Evolutionary conservation across 2,113 vertebrate species (phyloP).

Genomic region (Pantherophis guttatus): DNA sequence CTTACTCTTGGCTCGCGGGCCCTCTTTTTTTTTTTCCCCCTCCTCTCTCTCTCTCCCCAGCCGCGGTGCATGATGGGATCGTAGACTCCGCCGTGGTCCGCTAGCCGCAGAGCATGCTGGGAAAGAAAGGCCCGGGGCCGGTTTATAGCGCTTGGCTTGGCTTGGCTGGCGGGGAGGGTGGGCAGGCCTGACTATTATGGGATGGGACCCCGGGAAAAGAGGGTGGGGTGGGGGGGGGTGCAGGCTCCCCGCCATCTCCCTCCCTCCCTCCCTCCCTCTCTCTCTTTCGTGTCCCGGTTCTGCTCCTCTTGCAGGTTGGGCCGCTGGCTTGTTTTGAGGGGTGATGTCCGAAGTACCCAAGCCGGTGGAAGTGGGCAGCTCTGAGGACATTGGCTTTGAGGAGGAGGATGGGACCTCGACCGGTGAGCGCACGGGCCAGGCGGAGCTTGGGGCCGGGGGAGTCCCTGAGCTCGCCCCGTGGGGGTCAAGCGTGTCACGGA

Average conservation of each 20-base stretch:
- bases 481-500: neutral
- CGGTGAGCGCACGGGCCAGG: constrained; percentile 14
- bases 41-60: no score
- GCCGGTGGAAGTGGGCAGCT: neutral
- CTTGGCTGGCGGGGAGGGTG: neutral
- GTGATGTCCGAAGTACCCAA: constrained; percentile 19
- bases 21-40: neutral
- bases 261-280: no score
- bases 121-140: neutral
- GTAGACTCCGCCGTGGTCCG: neutral
- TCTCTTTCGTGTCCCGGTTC: neutral
- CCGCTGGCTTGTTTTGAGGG: neutral
- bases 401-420: constrained; percentile 5
- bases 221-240: no score
- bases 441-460: neutral
- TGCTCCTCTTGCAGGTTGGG: constrained; percentile 18
- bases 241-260: neutral
- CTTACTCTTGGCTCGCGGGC: neutral
- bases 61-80: neutral
- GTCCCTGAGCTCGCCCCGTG: no score
- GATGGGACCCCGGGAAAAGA: neutral
- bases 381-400: constrained; percentile 13
- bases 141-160: neutral
- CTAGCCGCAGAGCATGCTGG: neutral
- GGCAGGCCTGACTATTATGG: neutral